A percentile compares a stretch with the other conserved stretches of the same genome.
These are phyloP conservation scores for Pogonognathellus flavescens DNA, from an alignment of 1,140 invertebrate species.

Conservation along the genomic window DNA sequence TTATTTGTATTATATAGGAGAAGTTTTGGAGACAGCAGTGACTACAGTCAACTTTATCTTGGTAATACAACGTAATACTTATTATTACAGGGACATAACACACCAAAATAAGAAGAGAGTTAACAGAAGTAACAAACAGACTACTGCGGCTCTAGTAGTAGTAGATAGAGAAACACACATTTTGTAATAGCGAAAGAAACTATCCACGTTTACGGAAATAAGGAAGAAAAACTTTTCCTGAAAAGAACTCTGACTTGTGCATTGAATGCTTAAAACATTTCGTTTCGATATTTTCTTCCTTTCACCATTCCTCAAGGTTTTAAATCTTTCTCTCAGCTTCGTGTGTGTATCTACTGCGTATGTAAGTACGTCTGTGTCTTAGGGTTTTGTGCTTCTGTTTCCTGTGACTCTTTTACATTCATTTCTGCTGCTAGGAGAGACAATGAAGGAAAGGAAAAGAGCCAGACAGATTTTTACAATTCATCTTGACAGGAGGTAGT, in stretches of 20 bases:
- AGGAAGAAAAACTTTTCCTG: constrained; percentile 14
- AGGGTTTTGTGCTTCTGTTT: no score
- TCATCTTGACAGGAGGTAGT: neutral
- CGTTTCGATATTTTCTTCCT: neutral
- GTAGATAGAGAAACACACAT: neutral
- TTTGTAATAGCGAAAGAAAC: neutral
- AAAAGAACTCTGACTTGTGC: constrained; percentile 30
- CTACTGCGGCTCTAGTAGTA: neutral
- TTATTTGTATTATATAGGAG: neutral
- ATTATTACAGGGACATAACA: neutral
- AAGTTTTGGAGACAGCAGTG: no score
- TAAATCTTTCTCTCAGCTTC: constrained; percentile 29
- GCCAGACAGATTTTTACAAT: constrained; percentile 9
- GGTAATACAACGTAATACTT: neutral
- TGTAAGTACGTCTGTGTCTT: no score
- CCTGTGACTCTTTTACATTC: neutral
- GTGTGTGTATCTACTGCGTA: no score
- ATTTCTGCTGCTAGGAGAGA: neutral
- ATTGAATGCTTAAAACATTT: constrained; percentile 26
- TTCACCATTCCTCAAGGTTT: neutral
- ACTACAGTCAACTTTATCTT: neutral
- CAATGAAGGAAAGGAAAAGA: neutral
- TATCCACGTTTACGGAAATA: neutral
- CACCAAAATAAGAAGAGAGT: neutral
- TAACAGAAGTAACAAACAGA: no score